Conservation (phyloP, 2,888 invertebrate species). For the Melinaea menophilus region DNA sequence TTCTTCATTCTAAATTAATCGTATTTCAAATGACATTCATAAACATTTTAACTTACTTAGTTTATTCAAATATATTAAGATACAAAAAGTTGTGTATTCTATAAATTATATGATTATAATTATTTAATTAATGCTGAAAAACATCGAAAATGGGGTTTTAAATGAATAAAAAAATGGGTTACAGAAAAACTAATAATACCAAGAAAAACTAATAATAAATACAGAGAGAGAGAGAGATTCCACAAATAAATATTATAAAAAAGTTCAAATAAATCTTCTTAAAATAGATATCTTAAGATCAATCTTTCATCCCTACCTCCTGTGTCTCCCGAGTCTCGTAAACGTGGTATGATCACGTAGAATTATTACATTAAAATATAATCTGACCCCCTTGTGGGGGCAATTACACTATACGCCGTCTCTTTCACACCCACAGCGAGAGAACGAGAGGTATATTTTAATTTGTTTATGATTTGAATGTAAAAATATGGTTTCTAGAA, state of each 20-base stretch:
- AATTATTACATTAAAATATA: constrained; percentile 76
- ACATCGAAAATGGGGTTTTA: too few species aligned
- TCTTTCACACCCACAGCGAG: neutral
- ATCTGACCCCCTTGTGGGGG: constrained; percentile 43
- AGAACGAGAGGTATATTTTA: neutral
- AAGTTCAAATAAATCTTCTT: constrained; percentile 23
- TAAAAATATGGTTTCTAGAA: neutral
- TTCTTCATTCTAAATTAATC: too few species aligned
- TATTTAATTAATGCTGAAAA: too few species aligned
- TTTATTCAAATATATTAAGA: too few species aligned
- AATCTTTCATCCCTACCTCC: constrained; percentile 9
- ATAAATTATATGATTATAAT: too few species aligned
- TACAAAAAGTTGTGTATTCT: too few species aligned
- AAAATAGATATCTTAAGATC: constrained; percentile 24
- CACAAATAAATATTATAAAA: constrained; percentile 7
- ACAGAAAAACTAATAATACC: too few species aligned
- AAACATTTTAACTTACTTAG: too few species aligned
- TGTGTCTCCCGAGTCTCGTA: constrained; percentile 49
- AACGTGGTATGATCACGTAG: constrained; percentile 73
- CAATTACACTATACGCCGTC: neutral
- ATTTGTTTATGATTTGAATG: constrained; percentile 2
- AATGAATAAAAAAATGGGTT: too few species aligned
- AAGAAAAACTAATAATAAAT: too few species aligned
- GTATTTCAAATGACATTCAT: too few species aligned
- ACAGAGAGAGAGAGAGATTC: too few species aligned